Evolutionary conservation across 2,113 vertebrate species (phyloP).

Genomic region (Nesospiza acunhae): DNA sequence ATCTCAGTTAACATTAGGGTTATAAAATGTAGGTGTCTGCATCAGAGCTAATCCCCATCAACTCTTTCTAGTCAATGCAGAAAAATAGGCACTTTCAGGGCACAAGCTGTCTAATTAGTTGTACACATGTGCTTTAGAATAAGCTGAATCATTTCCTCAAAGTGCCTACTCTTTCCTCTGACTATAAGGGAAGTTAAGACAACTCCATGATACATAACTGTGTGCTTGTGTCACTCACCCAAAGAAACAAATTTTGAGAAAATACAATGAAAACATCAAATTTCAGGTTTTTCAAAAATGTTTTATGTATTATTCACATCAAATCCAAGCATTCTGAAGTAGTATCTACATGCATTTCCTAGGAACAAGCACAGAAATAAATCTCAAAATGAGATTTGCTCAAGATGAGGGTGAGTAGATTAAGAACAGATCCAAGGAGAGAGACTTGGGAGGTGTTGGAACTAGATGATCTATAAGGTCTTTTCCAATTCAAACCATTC

Average conservation of each 20-base stretch:
- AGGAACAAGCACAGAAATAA: neutral
- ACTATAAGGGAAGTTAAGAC: neutral
- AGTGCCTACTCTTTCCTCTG: neutral
- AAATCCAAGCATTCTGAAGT: neutral
- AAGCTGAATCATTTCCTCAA: conserved; percentile 10
- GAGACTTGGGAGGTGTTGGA: neutral
- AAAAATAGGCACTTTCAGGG: conserved; percentile 11
- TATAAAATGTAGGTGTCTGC: conserved; percentile 1
- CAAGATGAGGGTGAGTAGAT: neutral
- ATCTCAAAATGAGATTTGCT: neutral
- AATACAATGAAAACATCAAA: neutral
- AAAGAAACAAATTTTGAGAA: neutral
- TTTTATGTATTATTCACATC: neutral
- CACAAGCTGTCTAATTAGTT: conserved; percentile 21
- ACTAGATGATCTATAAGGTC: neutral
- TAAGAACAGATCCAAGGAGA: neutral
- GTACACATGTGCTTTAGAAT: conserved; percentile 10
- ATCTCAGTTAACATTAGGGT: neutral
- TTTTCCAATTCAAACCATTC: neutral
- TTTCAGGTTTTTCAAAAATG: neutral
- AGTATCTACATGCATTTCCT: neutral
- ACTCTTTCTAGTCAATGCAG: neutral
- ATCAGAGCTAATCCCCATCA: conserved; percentile 5
- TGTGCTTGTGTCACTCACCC: neutral
- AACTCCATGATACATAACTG: neutral